These are phyloP conservation scores for Linnaemya tessellans DNA, from an alignment of 2,888 invertebrate species.

Conservation along the genomic window DNA sequence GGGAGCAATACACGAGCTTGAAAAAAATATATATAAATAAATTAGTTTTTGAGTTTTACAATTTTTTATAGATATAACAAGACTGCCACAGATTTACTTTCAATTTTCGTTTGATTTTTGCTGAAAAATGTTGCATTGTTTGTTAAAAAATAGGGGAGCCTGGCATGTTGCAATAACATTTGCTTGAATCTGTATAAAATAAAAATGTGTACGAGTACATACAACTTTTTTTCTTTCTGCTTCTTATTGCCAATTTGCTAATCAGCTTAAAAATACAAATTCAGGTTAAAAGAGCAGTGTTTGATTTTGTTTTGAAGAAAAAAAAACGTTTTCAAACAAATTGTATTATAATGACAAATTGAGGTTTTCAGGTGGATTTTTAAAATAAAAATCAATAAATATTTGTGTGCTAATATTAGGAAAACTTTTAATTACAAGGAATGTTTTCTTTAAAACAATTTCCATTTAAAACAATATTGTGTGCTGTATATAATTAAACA, in stretches of 20 bases:
- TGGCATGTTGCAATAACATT: conserved; percentile 20
- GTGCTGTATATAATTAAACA: conserved; percentile 38
- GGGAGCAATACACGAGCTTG: conserved; percentile 11
- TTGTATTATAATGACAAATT: conserved; percentile 48
- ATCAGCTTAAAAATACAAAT: conserved; percentile 71
- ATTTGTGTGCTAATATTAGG: conserved; percentile 20
- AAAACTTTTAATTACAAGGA: conserved; percentile 1
- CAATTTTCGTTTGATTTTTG: conserved; percentile 49
- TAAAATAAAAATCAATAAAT: conserved; percentile 40
- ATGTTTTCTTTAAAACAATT: neutral
- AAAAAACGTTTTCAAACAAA: conserved; percentile 30
- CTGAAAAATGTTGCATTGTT: conserved; percentile 21
- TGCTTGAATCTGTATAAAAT: neutral
- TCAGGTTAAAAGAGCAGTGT: conserved; percentile 65
- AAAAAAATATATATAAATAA: conserved; percentile 24
- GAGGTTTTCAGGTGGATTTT: conserved; percentile 59
- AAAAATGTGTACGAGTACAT: neutral
- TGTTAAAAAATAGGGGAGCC: neutral
- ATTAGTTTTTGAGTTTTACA: conserved; percentile 36
- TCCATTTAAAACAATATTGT: neutral
- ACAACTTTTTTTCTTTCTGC: conserved; percentile 4
- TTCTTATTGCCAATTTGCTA: conserved; percentile 56
- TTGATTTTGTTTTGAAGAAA: conserved; percentile 29
- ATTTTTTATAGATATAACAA: conserved; percentile 17
- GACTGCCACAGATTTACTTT: conserved; percentile 42